phyloP scores from a whole-genome alignment of 2,888 invertebrate species.

The Scaptomyza tumidula region DNA sequence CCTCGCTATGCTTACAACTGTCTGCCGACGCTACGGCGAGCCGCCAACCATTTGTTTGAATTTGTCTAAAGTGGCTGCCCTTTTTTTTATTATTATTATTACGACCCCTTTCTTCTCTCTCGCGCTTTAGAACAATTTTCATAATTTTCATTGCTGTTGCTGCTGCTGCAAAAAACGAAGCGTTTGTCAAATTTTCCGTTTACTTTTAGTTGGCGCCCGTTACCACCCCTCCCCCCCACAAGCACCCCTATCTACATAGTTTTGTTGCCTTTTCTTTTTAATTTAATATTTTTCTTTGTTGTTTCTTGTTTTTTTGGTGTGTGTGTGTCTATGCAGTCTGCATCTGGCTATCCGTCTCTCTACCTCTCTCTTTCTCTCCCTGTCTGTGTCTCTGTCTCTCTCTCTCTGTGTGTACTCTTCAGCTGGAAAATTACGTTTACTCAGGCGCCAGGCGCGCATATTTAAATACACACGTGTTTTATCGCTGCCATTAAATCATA shows the following conservation, averaged over 20 bases:
- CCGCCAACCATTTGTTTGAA: conserved; percentile 74
- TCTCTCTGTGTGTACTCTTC: conserved; percentile 35
- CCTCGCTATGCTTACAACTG: conserved; percentile 22
- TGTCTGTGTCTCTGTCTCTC: not conserved
- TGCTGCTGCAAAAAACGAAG: conserved; percentile 24
- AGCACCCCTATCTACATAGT: conserved; percentile 28
- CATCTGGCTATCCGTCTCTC: conserved; percentile 49
- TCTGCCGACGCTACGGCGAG: conserved; percentile 42
- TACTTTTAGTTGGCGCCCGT: conserved; percentile 60
- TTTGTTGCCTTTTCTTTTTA: conserved; percentile 68
- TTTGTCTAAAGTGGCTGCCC: conserved; percentile 76
- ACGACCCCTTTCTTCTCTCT: not conserved
- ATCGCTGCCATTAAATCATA: conserved; percentile 85
- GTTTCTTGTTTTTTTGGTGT: conserved; percentile 42
- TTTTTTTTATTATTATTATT: conserved; percentile 7
- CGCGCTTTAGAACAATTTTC: conserved; percentile 55
- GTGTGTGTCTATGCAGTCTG: conserved; percentile 42
- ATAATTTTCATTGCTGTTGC: conserved; percentile 64
- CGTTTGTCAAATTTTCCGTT: conserved; percentile 72
- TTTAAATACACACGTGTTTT: conserved; percentile 85
- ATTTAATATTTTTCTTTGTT: conserved; percentile 73
- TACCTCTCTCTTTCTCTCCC: conserved; percentile 1
- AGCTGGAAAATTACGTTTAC: conserved; percentile 84
- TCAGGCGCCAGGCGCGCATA: conserved; percentile 84
- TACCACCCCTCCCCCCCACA: conserved; percentile 15